These are phyloP conservation scores for Pachliopta kotzebuea DNA, from an alignment of 2,888 invertebrate species.

Conservation along the genomic window DNA sequence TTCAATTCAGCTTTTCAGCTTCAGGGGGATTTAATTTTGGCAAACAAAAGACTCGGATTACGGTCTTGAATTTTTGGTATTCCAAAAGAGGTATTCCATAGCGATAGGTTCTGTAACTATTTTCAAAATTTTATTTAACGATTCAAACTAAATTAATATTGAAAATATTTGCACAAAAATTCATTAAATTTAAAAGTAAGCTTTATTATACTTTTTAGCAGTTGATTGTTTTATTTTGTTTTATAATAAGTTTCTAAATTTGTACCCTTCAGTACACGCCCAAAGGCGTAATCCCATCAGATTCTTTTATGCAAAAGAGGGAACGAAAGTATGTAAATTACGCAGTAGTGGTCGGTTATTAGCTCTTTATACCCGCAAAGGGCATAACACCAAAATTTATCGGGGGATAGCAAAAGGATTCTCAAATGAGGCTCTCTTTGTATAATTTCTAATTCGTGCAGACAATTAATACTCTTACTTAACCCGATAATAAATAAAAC, in stretches of 20 bases:
- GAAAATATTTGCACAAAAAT: too few relatives aligned
- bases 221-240: constrained; percentile 11
- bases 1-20: constrained; percentile 36
- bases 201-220: neutral
- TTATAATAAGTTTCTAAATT: constrained; percentile 6
- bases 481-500: too few relatives aligned
- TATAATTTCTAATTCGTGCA: neutral
- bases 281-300: constrained; percentile 11
- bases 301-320: constrained; percentile 21
- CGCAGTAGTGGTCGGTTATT: constrained; percentile 11
- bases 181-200: too few relatives aligned
- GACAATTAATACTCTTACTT: too few relatives aligned
- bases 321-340: constrained; percentile 19
- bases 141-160: too few relatives aligned
- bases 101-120: constrained; percentile 9
- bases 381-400: constrained; percentile 8
- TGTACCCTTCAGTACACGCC: constrained; percentile 2
- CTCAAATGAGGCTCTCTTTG: neutral
- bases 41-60: constrained; percentile 63
- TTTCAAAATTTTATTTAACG: too few relatives aligned
- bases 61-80: constrained; percentile 26
- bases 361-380: constrained; percentile 9
- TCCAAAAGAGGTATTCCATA: constrained; percentile 8
- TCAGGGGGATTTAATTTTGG: constrained; percentile 65
- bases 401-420: neutral